Evolutionary conservation across 2,797 vertebrate species (phyloP).

Genomic region (Sternotherus odoratus): DNA sequence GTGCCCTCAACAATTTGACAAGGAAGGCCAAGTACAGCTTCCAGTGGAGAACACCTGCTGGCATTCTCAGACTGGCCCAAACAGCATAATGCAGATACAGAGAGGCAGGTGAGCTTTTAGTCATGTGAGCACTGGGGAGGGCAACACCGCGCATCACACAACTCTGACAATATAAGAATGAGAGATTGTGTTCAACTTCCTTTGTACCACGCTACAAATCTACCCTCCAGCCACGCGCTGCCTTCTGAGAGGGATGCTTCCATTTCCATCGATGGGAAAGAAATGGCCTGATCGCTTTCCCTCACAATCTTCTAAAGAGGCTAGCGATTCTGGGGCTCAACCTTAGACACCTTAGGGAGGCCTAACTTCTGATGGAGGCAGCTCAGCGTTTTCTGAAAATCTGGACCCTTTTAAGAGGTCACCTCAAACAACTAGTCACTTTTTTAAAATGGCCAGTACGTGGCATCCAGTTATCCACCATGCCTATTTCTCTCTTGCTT

Average conservation of each 20-base stretch:
- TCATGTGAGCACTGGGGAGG: background rate
- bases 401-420: background rate
- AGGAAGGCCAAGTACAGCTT: no score
- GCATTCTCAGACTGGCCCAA: background rate
- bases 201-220: background rate
- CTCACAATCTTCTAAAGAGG: background rate
- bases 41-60: background rate
- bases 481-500: background rate
- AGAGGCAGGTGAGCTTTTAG: background rate
- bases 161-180: background rate
- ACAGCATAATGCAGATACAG: background rate
- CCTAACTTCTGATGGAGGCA: background rate
- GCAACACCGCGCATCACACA: background rate
- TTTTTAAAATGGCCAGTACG: background rate
- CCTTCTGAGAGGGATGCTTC: background rate
- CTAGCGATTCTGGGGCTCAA: background rate
- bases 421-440: background rate
- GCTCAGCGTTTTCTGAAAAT: fast-evolving
- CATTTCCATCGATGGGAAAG: background rate
- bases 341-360: background rate
- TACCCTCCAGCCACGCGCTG: background rate
- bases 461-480: background rate
- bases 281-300: background rate
- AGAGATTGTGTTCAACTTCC: background rate
- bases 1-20: background rate